Evolutionary conservation across 2,113 vertebrate species (phyloP), one percentile per base, ranked within the genome.

Genomic region (Polypterus bichir): DNA sequence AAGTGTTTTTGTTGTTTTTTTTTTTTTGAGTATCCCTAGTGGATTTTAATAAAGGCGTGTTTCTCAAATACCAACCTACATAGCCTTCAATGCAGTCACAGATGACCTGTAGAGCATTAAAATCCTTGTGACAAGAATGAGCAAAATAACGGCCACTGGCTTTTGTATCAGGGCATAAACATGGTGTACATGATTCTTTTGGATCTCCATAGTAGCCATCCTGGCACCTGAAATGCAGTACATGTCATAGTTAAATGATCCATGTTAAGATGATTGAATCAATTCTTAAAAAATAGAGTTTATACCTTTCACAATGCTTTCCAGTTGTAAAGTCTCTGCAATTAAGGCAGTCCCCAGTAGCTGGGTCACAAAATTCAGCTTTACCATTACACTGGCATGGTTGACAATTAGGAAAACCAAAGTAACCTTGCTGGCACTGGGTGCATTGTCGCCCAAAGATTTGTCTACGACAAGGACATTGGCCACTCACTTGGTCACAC

Each of bases 131-230:
- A 68, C 92, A 97, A 59, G 82, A 87, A 66, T 2, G 70, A 60
- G 91, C 91, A 58, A 94, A 94, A 76, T 87, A 90, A 1, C 64
- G 81, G 7, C 72, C 74, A 49, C 85, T 92, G 7, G 67, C 74
- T 68, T 80, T 73, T 53, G 72, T 1, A 5, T 82, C 86, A 10
- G 92, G 92, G 68, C 92, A 94, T 48, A 69, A 71, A 66, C 93
- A 96, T 4, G 89, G 88, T 52, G 0, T 71, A 66, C 92, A 93
- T 51, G 82, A 67, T 4, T 83, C 72, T 64, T 81, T 66, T 3
- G 90, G 87, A 59, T 89, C 78, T 64, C 91, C 88, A 60, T 84
- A 81, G 72, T 88, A 96, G 66, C 88, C 87, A 27, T 89, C 70
- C 7, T 79, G 5, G 69, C 90, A 94, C 69, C 91, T 95, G 75